phyloP scores from a whole-genome alignment of 2,113 vertebrate species.

The Chloropsis cyanopogon region DNA sequence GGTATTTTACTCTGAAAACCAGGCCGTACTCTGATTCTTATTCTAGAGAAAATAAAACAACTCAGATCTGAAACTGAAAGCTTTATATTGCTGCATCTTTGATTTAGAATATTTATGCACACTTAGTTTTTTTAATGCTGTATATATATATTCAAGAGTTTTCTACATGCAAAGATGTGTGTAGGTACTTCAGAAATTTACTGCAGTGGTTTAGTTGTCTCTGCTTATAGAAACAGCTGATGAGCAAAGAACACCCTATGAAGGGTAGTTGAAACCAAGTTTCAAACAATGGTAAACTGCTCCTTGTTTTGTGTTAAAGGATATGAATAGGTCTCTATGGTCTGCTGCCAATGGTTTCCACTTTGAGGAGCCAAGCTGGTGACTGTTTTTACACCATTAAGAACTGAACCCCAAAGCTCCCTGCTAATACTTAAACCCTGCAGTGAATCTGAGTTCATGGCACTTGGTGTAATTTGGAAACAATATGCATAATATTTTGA shows the following conservation, averaged over 20 bases:
- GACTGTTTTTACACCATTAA: fast-evolving
- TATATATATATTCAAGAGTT: not conserved
- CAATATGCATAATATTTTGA: not conserved
- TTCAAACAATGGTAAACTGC: not conserved
- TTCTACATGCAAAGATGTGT: not conserved
- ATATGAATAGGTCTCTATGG: not conserved
- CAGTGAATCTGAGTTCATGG: not conserved
- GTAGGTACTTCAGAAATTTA: not conserved
- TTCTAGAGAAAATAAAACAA: not conserved
- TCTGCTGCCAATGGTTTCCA: not conserved
- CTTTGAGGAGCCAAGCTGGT: not conserved
- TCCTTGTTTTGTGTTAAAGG: not conserved
- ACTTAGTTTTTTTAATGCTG: not conserved
- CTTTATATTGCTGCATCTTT: not conserved
- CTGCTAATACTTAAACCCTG: not conserved
- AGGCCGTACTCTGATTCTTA: not conserved
- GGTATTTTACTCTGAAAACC: not conserved
- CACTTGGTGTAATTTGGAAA: not conserved
- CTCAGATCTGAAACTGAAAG: not conserved
- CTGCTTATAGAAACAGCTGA: not conserved
- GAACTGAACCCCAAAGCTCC: not conserved
- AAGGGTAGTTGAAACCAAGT: not conserved
- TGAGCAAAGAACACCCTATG: not conserved
- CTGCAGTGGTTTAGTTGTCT: not conserved
- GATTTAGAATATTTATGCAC: not conserved